Evolutionary conservation across 2,888 invertebrate species (phyloP), one percentile per base, ranked within the genome.

Genomic region (Aphelenchoides bicaudatus): DNA sequence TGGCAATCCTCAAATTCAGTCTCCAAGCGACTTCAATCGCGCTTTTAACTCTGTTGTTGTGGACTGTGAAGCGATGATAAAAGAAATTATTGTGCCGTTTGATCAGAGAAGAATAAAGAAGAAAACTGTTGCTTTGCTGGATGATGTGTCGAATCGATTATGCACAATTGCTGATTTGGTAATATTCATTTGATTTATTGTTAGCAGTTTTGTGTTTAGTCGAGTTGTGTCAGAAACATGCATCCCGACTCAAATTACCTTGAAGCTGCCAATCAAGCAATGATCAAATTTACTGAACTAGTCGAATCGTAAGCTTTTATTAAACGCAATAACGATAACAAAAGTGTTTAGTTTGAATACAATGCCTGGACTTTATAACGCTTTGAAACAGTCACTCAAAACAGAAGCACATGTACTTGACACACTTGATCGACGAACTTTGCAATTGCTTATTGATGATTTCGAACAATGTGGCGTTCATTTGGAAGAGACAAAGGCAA

Each of bases 391-490:
- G 58, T 88, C 89, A 0, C 82, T 85, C 59, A 81, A 84, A 2
- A 88, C 88, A 0, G 92, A 93, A 52, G 39, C 51, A 0, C 25
- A 58, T 31, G 29, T 64, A 43, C 56, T 75, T 85, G 74, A 75
- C 68, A 85, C 85, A 0, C 86, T 89, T 0, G 96, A 98, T 79
- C 82, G 86, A 58, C 88, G 92, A 78, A 88, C 96, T 0, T 87
- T 89, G 0, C 85, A 87, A 71, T 82, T 98, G 46, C 94, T 98
- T 80, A 82, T 94, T 4, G 90, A 91, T 79, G 96, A 98, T 81
- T 98, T 98, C 81, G 93, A 98, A 79, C 92, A 93, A 80, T 89
- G 90, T 79, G 98, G 96, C 2, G 96, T 99, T 61, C 94, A 98
- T 80, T 83, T 98, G 59, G 85, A 87, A 6, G 88, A 90, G 63